Percentiles rank a stretch among this genome's conserved stretches.
These are phyloP conservation scores for Pangasius krempfi DNA, from an alignment of 2,797 vertebrate genomes.

Conservation along the genomic window DNA sequence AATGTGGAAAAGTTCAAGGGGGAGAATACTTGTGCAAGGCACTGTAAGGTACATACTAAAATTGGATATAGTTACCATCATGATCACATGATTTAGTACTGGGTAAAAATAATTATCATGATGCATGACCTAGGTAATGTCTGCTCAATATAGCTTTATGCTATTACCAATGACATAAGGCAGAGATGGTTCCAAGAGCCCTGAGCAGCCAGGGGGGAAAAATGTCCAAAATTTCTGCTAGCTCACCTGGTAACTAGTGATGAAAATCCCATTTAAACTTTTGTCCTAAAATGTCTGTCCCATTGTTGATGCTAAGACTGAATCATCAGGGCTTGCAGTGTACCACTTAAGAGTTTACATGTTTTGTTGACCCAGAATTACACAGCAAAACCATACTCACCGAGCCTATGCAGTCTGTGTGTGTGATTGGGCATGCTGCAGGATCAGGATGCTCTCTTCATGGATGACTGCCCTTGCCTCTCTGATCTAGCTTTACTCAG, in stretches of 20 bases:
- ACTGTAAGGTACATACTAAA: background rate
- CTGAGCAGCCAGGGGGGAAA: no score
- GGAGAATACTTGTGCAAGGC: background rate
- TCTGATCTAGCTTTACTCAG: conserved; percentile 76
- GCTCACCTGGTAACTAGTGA: background rate
- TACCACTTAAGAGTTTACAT: conserved; percentile 1
- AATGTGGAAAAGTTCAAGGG: background rate
- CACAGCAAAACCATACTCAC: conserved; percentile 10
- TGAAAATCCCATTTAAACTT: background rate
- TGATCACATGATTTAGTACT: background rate
- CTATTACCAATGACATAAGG: background rate
- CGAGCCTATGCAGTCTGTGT: background rate
- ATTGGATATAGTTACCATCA: background rate
- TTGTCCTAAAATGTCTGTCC: background rate
- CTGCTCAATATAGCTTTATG: background rate
- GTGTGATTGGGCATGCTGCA: conserved; percentile 38
- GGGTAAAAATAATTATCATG: background rate
- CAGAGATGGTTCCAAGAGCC: background rate
- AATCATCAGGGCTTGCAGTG: background rate
- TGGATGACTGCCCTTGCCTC: conserved; percentile 67
- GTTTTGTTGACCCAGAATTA: conserved; percentile 6
- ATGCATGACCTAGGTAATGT: background rate
- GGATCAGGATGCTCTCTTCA: conserved; percentile 69
- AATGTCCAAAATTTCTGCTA: background rate
- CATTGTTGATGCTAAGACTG: conserved; percentile 4